Conservation (phyloP, 2,113 vertebrate species). For the Bujurquina vittata region DNA sequence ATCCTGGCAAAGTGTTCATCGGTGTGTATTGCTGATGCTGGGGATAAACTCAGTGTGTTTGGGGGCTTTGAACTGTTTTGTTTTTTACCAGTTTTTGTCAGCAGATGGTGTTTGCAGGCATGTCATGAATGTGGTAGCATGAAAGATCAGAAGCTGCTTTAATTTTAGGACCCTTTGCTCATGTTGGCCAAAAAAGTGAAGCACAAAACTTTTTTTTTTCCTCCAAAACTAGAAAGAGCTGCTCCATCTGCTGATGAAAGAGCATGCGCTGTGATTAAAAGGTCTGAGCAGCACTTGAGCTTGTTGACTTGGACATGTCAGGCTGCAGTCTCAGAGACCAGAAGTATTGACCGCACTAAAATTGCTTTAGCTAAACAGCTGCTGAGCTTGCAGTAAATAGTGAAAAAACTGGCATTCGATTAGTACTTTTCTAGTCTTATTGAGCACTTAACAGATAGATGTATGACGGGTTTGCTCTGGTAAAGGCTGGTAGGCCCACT, state of each 20-base stretch:
- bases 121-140: background rate
- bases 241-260: background rate
- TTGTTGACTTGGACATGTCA: background rate
- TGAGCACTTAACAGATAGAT: background rate
- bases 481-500: background rate
- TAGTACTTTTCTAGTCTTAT: background rate
- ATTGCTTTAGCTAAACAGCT: background rate
- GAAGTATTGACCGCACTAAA: background rate
- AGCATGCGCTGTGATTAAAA: background rate
- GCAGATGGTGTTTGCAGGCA: background rate
- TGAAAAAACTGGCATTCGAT: background rate
- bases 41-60: background rate
- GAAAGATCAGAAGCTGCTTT: background rate
- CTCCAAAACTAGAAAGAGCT: background rate
- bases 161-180: background rate
- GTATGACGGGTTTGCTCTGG: background rate
- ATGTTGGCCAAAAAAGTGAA: background rate
- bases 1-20: conserved; percentile 2
- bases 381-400: background rate
- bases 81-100: background rate
- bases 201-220: background rate
- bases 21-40: background rate
- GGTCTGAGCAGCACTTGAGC: background rate
- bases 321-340: background rate
- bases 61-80: background rate